Evolutionary conservation across 2,888 invertebrate species (phyloP), one percentile per base, ranked within the genome.

Genomic region (Zygothrica quintamaculata): DNA sequence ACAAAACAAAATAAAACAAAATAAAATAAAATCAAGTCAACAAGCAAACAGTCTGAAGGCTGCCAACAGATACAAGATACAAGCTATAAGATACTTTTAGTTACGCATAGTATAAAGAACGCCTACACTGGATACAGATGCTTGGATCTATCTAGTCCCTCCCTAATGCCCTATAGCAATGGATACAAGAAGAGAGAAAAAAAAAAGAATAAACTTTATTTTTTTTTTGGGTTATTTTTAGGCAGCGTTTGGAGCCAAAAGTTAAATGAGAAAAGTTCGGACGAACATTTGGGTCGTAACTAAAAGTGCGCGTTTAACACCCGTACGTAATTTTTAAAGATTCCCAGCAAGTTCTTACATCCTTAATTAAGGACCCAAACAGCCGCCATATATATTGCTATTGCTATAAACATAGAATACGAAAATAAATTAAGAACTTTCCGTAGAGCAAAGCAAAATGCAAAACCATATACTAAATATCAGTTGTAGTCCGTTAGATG

Each of bases 241-340:
- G 58, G 43, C 60, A 59, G 37, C 37, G 26, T 33, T 11, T 33
- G 29, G 33, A 37, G 46, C 37, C 47, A 62, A 74, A 85, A 84
- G 80, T 85, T 86, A 85, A 87, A 85, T 84, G 77, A 84, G 70
- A 87, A 86, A 87, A 86, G 70, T 84, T 84, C 61, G 40, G 39
- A 5, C 53, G 47, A 11, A 34, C 18, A 58, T 62, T 65, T 11
- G 33, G 47, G 53, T 58, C 62, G 47, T 65, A 72, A 66, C 73
- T 65, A 67, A 74, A 71, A 81, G 62, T 70, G 65, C 46, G 69
- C 60, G 62, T 80, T 86, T 84, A 84, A 84, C 80, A 67, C 65
- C 70, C 77, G 62, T 64, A 60, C 74, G 66, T 58, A 40, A 80
- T 80, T 70, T 62, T 33, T 12, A 52, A 57, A 48, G 22, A n/a